Conservation (phyloP, 37 sponge, comb jelly and placozoan genomes). For the Chondrosia reniformis region DNA sequence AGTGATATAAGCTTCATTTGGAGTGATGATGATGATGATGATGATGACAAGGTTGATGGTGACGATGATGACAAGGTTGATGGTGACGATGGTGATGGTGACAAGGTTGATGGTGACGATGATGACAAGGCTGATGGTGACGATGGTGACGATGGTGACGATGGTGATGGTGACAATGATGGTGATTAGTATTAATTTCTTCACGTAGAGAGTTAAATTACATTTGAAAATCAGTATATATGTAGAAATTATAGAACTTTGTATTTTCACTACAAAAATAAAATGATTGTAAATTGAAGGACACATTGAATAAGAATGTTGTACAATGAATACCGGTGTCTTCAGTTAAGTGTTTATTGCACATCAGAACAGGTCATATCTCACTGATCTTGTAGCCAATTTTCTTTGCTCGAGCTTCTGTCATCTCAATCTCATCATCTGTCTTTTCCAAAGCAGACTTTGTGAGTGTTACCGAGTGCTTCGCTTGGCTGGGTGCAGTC, state of each 20-base stretch:
- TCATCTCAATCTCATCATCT: constrained; percentile 28
- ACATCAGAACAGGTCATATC: too few species aligned
- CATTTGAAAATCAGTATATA: not conserved
- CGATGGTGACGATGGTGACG: not conserved
- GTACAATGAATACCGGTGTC: too few species aligned
- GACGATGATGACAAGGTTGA: not conserved
- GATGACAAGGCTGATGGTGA: not conserved
- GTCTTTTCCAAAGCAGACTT: constrained; percentile 16
- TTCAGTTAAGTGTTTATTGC: too few species aligned
- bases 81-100: not conserved
- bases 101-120: not conserved
- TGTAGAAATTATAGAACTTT: too few species aligned
- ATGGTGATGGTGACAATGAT: not conserved
- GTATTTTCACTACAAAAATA: too few species aligned
- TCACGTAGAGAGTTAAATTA: not conserved
- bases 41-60: not conserved
- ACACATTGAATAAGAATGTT: too few species aligned
- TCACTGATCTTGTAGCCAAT: constrained; percentile 67
- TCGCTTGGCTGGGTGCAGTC: not conserved
- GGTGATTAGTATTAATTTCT: not conserved
- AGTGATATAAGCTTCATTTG: not conserved
- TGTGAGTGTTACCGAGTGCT: not conserved
- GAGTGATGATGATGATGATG: constrained; percentile 10
- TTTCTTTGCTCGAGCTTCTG: constrained; percentile 42
- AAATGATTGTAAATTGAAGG: too few species aligned